phyloP scores from a whole-genome alignment of 2,797 vertebrate genomes.

The Antennarius maculatus region DNA sequence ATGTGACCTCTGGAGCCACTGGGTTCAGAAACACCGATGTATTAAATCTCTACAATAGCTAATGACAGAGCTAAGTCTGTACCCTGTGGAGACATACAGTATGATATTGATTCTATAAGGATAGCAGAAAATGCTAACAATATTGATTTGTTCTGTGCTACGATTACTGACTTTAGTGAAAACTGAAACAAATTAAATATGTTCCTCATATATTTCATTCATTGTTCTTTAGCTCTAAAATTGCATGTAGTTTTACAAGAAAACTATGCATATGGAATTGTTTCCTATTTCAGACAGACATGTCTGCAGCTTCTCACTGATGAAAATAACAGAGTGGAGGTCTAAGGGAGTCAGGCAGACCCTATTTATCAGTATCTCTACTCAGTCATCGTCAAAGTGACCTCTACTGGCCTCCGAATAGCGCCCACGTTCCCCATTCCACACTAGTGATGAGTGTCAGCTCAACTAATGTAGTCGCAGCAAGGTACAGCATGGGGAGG shows the following conservation, averaged over 20 bases:
- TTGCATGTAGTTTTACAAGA: slow-evolving; percentile 5
- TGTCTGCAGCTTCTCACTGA: slow-evolving; percentile 45
- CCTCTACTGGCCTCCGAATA: slow-evolving; percentile 60
- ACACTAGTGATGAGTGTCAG: slow-evolving; percentile 64
- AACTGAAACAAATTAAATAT: slow-evolving; percentile 25
- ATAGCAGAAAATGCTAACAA: slow-evolving; percentile 7
- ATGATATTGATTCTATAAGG: slow-evolving; percentile 43
- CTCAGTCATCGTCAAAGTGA: slow-evolving; percentile 69
- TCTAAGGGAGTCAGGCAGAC: slow-evolving; percentile 43
- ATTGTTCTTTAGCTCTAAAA: slow-evolving; percentile 9
- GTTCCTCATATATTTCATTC: slow-evolving; percentile 20
- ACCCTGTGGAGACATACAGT: background rate
- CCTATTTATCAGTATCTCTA: slow-evolving; percentile 66
- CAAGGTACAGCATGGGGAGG: slow-evolving; percentile 45
- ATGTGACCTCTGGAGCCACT: background rate
- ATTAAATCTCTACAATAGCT: slow-evolving; percentile 1
- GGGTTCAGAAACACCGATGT: slow-evolving; percentile 4
- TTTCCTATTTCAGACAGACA: slow-evolving; percentile 22
- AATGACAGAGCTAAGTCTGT: slow-evolving; percentile 2
- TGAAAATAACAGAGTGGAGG: slow-evolving; percentile 58
- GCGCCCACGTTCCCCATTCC: slow-evolving; percentile 6
- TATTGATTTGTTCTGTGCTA: slow-evolving; percentile 21
- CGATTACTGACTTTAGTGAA: slow-evolving; percentile 11
- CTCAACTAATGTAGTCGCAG: slow-evolving; percentile 69
- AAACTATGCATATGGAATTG: background rate